Base-by-base conservation (phyloP, 2,888 invertebrate genomes). In the Andrena chrysosceles region DNA sequence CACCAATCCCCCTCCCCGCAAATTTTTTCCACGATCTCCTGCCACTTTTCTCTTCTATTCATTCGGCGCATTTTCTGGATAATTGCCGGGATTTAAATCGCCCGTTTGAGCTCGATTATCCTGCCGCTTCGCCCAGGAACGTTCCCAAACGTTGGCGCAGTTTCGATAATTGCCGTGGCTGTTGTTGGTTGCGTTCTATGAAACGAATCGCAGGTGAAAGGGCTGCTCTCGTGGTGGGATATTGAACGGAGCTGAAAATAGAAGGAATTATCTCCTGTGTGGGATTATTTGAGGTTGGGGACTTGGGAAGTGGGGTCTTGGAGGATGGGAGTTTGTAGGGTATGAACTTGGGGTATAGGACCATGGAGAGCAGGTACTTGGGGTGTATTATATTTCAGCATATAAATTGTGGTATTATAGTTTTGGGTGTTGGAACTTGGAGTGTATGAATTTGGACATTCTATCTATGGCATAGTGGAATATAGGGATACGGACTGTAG, bases 151-250 rank as follows among this genome's bases (percentile, higher is more conserved):
- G 29, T 31, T 33, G 16, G 59, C n/a, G 63, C 20, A 33, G 23
- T 70, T 42, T 69, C 63, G 56, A 64, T 76, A 76, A 76, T 76
- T 70, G 70, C 33, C 63, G 3, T 10, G 8, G 10, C 16, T 33
- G 31, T n/a, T 67, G 20, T 31, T 31, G 67, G n/a, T 33, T 49
- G 20, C 23, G 13, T 20, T 72, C 13, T n/a, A 52, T 16, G 29
- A 62, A 62, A 62, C 16, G 49, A 60, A 63, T 35, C n/a, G 33
- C 33, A 8, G n/a, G 33, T n/a, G 8, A 8, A 42, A 20, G 6
- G 26, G 7, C n/a, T 3, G 60, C 8, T 20, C 33, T 62, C 10
- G 31, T 5, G 2, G 16, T 6, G 33, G 5, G 66, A 29, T 48
- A 73, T 59, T 31, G 66, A 66, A 59, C 56, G 26, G 23, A 10